Evolutionary conservation across 2,113 vertebrate species (phyloP), one percentile per base, ranked within the genome.

Genomic region (Microcebus griseorufus): DNA sequence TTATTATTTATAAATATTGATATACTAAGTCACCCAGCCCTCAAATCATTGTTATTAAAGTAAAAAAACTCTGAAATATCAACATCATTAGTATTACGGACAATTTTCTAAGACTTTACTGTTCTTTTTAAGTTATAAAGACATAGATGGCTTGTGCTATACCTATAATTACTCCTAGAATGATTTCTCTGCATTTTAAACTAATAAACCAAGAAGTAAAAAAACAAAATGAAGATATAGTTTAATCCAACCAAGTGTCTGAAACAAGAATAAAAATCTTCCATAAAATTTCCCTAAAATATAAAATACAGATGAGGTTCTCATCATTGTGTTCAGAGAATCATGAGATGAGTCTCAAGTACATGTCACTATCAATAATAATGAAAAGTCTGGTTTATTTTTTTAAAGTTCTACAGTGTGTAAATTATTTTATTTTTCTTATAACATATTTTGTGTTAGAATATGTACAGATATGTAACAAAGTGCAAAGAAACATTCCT

Each of bases 11-110:
- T 53, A 98, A 97, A 96, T 96, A 53, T 81, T 92, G 83, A 51
- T 62, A 82, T 18, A 95, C n/a, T 45, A 51, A 93, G 0, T 37
- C 32, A 90, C 27, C 3, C 0, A n/a, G 18, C 11, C 10, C 3
- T 96, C 69, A 97, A 98, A 85, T 93, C 67, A 95, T 42, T 93
- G 60, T 73, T 97, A 93, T 86, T 95, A 97, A 96, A 95, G 42
- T 85, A 96, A 82, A 25, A 25, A 90, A 62, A 76, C 9, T 4
- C 3, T 85, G 65, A 65, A 11, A 45, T 91, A 80, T 27, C 22
- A 69, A 37, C 11, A 88, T 64, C 1, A 32, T 58, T 27, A 53
- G 27, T 81, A 55, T 69, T 27, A 82, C 82, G 27, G 6, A 3
- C 7, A 14, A 32, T 79, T 53, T 82, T 78, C 27, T 51, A 80